Percentiles rank a stretch among this genome's conserved stretches.
Conservation (phyloP, 2,113 vertebrate genomes). For the Turdus rufiventris region DNA sequence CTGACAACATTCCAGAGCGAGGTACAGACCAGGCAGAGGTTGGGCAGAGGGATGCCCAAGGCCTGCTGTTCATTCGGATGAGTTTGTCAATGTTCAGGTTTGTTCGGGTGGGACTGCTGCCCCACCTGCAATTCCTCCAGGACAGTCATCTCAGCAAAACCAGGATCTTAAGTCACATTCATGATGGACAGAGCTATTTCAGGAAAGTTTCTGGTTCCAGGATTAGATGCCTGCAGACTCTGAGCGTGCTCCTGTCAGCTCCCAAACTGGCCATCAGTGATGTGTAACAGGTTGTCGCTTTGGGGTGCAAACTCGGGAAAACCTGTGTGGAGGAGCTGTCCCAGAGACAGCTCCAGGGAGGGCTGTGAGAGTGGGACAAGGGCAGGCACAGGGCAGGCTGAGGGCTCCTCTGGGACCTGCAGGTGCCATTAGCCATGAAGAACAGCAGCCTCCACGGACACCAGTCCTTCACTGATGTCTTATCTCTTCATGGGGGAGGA, state of each 20-base stretch:
- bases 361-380: neutral
- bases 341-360: neutral
- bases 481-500: neutral
- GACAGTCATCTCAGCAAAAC: neutral
- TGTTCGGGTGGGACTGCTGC: neutral
- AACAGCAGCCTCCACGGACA: neutral
- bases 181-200: neutral
- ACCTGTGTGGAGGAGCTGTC: neutral
- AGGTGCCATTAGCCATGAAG: neutral
- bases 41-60: neutral
- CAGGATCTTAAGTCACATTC: neutral
- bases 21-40: neutral
- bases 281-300: neutral
- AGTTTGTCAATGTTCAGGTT: accelerated
- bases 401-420: neutral
- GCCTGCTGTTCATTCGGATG: neutral
- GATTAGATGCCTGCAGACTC: neutral
- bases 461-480: neutral
- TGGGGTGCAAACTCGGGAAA: neutral
- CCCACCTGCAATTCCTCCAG: neutral
- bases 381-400: neutral
- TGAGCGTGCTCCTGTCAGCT: accelerated
- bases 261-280: accelerated
- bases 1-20: neutral
- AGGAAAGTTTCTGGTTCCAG: neutral